Evolutionary conservation across 2,113 vertebrate species (phyloP).

Genomic region (Syngnathoides biaculeatus): DNA sequence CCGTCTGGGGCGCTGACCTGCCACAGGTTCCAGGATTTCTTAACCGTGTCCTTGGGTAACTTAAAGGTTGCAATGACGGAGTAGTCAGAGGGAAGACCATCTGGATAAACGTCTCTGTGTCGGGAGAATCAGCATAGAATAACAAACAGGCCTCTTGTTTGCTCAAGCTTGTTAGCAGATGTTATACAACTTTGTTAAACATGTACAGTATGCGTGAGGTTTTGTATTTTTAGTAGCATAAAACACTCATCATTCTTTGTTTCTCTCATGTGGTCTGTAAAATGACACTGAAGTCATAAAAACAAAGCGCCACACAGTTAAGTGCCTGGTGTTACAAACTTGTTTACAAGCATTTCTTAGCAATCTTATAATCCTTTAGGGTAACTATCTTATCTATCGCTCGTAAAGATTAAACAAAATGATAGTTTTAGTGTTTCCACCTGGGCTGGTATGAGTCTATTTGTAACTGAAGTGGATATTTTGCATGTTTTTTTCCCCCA

Average conservation of each 20-base stretch:
- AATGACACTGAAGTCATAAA: conserved; percentile 24
- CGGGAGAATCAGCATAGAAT: conserved; percentile 4
- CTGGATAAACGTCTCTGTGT: conserved; percentile 62
- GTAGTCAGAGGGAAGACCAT: conserved; percentile 71
- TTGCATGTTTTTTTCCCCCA: not conserved
- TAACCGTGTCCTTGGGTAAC: conserved; percentile 51
- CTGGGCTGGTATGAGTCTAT: not conserved
- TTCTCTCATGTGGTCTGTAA: conserved; percentile 24
- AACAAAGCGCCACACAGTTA: conserved; percentile 4
- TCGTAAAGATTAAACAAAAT: not conserved
- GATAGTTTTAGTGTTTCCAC: not conserved
- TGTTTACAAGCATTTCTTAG: not conserved
- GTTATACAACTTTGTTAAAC: not conserved
- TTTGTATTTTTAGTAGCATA: not conserved
- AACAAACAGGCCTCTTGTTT: conserved; percentile 9
- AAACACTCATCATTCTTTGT: conserved; percentile 21
- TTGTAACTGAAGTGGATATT: not conserved
- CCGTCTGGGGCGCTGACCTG: conserved; percentile 69
- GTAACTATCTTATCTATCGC: not conserved
- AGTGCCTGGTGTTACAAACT: not conserved
- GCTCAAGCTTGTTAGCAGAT: not conserved
- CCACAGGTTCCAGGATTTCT: conserved; percentile 71
- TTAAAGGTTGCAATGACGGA: conserved; percentile 73
- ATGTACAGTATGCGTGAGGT: conserved; percentile 4
- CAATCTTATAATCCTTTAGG: not conserved